Percentiles rank a stretch among this genome's conserved stretches.
Conservation (phyloP, 2,797 vertebrate species). For the Semotilus atromaculatus region DNA sequence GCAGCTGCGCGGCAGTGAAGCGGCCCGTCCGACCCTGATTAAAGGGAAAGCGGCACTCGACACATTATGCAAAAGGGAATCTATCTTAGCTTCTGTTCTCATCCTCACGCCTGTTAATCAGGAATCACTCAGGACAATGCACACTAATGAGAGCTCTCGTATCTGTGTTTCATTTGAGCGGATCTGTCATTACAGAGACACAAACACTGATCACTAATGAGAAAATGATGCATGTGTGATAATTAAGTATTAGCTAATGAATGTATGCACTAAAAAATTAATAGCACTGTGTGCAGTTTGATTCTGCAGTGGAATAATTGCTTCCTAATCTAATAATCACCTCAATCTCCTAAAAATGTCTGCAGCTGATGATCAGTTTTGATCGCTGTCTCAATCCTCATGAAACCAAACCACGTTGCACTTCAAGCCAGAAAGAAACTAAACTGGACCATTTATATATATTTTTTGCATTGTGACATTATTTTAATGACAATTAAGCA, state of each 20-base stretch:
- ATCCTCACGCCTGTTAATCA: slow-evolving; percentile 11
- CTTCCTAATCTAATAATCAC: slow-evolving; percentile 26
- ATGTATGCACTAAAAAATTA: neutral
- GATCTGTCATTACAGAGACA: slow-evolving; percentile 7
- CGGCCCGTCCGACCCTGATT: neutral
- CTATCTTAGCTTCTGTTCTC: neutral
- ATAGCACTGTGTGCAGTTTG: neutral
- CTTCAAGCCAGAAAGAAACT: neutral
- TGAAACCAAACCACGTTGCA: neutral
- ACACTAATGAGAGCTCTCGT: slow-evolving; percentile 8
- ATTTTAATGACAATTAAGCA: neutral
- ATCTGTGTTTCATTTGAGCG: slow-evolving; percentile 2
- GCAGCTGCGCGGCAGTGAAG: slow-evolving; percentile 14
- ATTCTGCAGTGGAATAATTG: neutral
- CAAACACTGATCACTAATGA: slow-evolving; percentile 26
- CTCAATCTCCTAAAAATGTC: neutral
- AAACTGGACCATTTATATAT: neutral
- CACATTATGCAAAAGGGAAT: neutral
- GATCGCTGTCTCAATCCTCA: neutral
- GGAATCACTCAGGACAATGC: neutral
- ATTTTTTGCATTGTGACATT: neutral
- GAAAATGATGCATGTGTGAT: slow-evolving; percentile 6
- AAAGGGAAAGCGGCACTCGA: neutral
- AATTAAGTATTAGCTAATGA: slow-evolving; percentile 22
- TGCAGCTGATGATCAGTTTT: slow-evolving; percentile 13